Conservation (phyloP, 2,113 vertebrate species). For the Misgurnus mizolepis region DNA sequence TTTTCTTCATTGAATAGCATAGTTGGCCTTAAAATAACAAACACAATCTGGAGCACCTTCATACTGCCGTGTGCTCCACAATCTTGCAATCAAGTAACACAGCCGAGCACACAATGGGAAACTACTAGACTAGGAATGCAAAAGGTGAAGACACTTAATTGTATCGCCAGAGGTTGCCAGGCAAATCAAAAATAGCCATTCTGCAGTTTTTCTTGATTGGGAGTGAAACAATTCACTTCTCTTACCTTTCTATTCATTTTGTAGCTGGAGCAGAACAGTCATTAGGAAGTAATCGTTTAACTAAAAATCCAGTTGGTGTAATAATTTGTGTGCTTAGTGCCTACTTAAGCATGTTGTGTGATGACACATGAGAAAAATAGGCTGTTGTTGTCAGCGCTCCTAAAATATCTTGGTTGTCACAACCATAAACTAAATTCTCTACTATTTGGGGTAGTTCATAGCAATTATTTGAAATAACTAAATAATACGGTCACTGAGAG, state of each 20-base stretch:
- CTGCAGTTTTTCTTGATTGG: neutral
- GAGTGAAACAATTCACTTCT: neutral
- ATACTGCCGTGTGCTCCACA: no score
- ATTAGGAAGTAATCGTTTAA: neutral
- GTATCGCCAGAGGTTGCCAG: slow-evolving; percentile 14
- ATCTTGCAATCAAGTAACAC: no score
- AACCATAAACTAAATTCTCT: neutral
- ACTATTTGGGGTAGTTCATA: no score
- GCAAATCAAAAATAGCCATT: neutral
- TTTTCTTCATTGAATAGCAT: no score
- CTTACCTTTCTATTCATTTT: neutral
- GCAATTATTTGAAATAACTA: no score
- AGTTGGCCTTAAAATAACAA: no score
- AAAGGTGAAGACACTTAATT: neutral
- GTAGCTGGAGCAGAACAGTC: neutral
- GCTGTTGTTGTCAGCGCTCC: neutral
- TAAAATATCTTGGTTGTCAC: no score
- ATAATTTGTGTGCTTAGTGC: neutral
- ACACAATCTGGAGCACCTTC: no score
- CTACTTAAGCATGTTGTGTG: neutral
- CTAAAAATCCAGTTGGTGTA: neutral
- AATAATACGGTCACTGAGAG: no score
- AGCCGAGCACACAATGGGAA: no score
- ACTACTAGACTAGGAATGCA: no score
- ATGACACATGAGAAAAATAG: neutral